Evolutionary conservation across 2,797 vertebrate species (phyloP).

Genomic region (Urophycis tenuis): DNA sequence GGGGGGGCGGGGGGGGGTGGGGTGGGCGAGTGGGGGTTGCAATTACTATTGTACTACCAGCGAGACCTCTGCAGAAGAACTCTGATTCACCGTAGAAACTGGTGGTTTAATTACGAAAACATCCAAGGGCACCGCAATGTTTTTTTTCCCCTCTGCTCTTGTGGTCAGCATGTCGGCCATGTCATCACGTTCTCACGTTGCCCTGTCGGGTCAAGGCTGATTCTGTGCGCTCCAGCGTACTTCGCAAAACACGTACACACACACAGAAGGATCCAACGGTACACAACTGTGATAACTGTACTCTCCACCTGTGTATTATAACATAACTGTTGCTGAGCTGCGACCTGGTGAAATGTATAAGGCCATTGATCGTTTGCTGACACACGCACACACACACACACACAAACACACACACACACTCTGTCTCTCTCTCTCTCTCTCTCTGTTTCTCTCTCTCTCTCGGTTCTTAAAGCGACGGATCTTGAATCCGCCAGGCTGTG

Average conservation of each 20-base stretch:
- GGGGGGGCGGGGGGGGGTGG: not conserved
- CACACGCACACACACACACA: conserved; percentile 20
- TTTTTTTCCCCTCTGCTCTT: conserved; percentile 30
- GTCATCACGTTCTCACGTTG: no score
- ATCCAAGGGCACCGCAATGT: not conserved
- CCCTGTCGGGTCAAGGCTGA: conserved; percentile 17
- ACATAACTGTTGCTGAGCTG: not conserved
- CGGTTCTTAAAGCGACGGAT: conserved; percentile 14
- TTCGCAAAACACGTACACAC: not conserved
- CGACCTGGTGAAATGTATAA: not conserved
- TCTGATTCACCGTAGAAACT: conserved; percentile 36
- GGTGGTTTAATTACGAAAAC: conserved; percentile 36
- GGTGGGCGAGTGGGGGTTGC: conserved; percentile 26
- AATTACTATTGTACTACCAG: conserved; percentile 52
- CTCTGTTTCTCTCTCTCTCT: no score
- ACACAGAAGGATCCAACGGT: not conserved
- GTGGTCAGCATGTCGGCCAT: conserved; percentile 31
- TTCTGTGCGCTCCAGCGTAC: conserved; percentile 6
- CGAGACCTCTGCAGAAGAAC: conserved; percentile 12
- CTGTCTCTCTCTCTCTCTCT: no score
- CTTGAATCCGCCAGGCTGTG: conserved; percentile 23
- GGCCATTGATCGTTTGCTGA: not conserved
- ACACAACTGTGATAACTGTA: not conserved
- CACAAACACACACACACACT: conserved; percentile 13
- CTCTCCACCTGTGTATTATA: not conserved